Conservation (phyloP, 1,140 invertebrate genomes). For the Euglossa dilemma region DNA sequence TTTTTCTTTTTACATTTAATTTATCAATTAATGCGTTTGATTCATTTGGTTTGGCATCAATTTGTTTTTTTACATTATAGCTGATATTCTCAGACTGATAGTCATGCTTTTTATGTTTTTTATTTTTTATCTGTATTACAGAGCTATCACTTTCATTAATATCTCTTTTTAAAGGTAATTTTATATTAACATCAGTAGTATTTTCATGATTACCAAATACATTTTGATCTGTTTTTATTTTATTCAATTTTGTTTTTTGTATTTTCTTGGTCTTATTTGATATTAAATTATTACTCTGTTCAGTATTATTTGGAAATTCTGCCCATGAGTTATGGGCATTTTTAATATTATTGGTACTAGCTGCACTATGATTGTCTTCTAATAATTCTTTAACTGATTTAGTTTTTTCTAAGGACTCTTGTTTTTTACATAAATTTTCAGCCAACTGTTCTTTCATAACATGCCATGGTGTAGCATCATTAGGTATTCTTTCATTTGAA, state of each 20-base stretch:
- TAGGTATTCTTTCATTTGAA: constrained; percentile 86
- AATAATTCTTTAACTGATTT: constrained; percentile 75
- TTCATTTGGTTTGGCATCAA: neutral
- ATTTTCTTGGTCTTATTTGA: constrained; percentile 57
- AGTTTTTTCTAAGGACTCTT: constrained; percentile 75
- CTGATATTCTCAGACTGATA: neutral
- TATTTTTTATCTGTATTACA: constrained; percentile 35
- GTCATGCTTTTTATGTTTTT: neutral
- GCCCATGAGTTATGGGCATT: constrained; percentile 74
- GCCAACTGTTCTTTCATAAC: constrained; percentile 86
- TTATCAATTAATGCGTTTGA: neutral
- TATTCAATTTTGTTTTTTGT: constrained; percentile 9
- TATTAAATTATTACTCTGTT: constrained; percentile 51
- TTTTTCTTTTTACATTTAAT: constrained; percentile 19
- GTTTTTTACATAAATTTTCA: constrained; percentile 70
- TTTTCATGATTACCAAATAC: too few relatives aligned
- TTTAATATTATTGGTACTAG: constrained; percentile 54
- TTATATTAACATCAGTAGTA: constrained; percentile 25
- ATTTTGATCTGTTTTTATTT: constrained; percentile 29
- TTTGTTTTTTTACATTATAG: neutral
- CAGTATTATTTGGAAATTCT: constrained; percentile 66
- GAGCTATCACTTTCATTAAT: constrained; percentile 69
- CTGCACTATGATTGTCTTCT: constrained; percentile 63
- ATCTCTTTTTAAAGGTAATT: constrained; percentile 55
- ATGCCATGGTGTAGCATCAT: constrained; percentile 88